Evolutionary conservation across 2,888 invertebrate genomes (phyloP), one percentile per base, ranked within the genome.

Genomic region (Phalangium opilio): DNA sequence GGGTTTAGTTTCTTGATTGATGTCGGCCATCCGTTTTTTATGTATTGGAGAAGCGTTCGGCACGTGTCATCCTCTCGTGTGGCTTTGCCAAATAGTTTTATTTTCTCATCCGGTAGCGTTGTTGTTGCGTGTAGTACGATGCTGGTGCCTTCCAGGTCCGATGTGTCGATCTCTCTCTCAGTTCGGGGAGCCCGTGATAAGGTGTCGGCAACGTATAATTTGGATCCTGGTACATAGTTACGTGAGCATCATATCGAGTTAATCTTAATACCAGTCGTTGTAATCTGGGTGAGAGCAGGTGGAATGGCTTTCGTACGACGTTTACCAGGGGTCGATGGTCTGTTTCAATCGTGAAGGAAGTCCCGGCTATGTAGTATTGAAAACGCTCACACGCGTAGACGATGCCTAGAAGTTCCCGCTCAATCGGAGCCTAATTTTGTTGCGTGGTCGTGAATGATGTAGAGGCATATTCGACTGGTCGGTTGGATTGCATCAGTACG

Each of bases 241-340:
- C 12, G 15, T 12, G 36, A n/a, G 44, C 43, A 14, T 18, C 32
- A 40, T 48, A 48, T 12, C 40, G 34, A 7, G 41, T 35, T 2
- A 48, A 32, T 7, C 44, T 15, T 48, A 64, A 54, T 40, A 62
- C 50, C 19, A 67, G 58, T 34, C 63, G 42, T 48, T 67, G 64
- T n/a, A 67, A 45, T 43, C 64, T 49, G 3, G 64, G 60, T 2
- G 64, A 59, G 3, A 67, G 49, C 10, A 62, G 61, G 27, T 57
- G 58, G 5, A 65, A 45, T 4, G 58, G 50, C 50, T 65, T 65
- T 1, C 60, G 55, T 11, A 67, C 42, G 3, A 67, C 47, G 17
- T 61, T 50, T 1, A 64, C 44, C 7, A 65, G 50, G 1, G 64
- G 65, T 49, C 63, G 63, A 53, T 66, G 64, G 49, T 67, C 64